A percentile compares a stretch with the other conserved stretches of the same genome.
Conservation (phyloP, 2,113 vertebrate species). For the Onychorhynchus coronatus region DNA sequence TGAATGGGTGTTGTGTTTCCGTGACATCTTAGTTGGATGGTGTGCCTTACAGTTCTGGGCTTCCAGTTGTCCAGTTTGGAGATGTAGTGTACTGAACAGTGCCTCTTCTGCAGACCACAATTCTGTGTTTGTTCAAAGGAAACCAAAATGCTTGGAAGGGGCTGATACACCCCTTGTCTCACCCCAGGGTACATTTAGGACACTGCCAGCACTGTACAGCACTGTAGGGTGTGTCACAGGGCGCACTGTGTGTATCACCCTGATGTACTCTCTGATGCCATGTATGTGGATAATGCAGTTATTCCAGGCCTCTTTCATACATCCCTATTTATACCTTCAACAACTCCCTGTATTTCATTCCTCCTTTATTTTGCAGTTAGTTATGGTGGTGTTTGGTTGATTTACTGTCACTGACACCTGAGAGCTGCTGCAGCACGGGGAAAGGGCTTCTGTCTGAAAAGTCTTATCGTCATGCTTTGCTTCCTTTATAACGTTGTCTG, state of each 20-base stretch:
- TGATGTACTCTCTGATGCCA: not conserved
- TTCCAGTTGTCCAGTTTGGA: not conserved
- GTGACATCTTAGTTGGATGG: not conserved
- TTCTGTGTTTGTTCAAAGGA: not conserved
- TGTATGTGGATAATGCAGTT: not conserved
- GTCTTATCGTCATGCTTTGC: not conserved
- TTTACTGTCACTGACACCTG: not conserved
- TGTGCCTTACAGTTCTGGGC: not conserved
- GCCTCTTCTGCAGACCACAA: not conserved
- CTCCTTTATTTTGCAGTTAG: not conserved
- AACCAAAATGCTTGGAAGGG: not conserved
- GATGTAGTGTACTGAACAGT: not conserved
- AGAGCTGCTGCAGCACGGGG: not conserved
- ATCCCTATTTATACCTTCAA: not conserved
- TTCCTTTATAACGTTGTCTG: not conserved
- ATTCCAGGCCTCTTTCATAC: not conserved
- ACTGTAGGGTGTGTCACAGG: not conserved
- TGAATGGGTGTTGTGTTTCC: not conserved
- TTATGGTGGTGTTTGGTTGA: not conserved
- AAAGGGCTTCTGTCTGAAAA: not conserved
- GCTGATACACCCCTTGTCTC: not conserved
- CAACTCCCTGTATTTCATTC: not conserved
- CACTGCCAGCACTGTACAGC: not conserved
- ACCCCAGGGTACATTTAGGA: not conserved
- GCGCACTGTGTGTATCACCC: rapidly evolving